These are phyloP conservation scores for Candoia aspera DNA, from an alignment of 2,113 vertebrate genomes.

Conservation along the genomic window DNA sequence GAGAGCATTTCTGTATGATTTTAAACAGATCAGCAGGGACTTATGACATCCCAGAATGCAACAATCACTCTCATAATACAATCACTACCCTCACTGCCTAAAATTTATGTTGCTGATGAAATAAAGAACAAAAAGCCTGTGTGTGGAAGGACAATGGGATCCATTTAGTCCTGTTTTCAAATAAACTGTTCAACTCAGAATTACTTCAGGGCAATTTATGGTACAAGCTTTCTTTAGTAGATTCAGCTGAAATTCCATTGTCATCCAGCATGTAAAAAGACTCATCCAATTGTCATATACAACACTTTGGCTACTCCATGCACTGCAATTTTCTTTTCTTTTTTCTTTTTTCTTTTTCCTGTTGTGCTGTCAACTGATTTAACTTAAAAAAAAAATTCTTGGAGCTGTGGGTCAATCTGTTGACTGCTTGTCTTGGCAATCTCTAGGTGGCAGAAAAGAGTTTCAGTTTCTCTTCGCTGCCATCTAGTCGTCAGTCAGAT, in stretches of 20 bases:
- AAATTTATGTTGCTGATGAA: neutral
- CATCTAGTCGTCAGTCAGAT: neutral
- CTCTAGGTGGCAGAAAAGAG: neutral
- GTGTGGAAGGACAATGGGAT: neutral
- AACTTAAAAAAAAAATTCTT: neutral
- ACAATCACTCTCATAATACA: neutral
- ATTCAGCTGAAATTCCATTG: neutral
- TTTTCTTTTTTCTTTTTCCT: neutral
- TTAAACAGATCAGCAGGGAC: neutral
- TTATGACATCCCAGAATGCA: neutral
- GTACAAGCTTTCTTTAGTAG: neutral
- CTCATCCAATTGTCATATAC: neutral
- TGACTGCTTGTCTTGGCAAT: neutral
- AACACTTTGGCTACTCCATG: neutral
- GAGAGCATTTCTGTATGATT: neutral
- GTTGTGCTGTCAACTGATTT: neutral
- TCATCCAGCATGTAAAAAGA: neutral
- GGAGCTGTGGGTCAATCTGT: neutral
- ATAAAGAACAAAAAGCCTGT: neutral
- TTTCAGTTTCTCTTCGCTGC: neutral
- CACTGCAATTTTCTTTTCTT: neutral
- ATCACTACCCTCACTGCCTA: neutral
- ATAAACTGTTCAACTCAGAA: neutral
- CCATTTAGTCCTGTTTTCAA: neutral
- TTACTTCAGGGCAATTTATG: neutral